Percentiles rank a stretch among this genome's conserved stretches.
These are phyloP conservation scores for Battus philenor DNA, from an alignment of 1,140 invertebrate species.

Conservation along the genomic window DNA sequence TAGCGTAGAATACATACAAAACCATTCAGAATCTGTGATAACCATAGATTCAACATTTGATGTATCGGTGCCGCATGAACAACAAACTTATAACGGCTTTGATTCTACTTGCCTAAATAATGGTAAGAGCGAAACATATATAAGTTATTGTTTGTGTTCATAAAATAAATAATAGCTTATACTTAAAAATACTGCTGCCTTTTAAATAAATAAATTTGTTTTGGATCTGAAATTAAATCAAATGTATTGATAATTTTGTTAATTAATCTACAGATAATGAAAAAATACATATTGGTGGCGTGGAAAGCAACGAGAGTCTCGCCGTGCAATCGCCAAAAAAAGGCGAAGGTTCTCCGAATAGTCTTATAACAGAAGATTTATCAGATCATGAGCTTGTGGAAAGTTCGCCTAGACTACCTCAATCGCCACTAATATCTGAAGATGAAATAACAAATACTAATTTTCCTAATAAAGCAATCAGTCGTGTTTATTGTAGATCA, in stretches of 20 bases:
- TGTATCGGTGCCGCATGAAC: too few relatives aligned
- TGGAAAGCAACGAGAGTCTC: background rate
- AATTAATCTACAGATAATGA: too few relatives aligned
- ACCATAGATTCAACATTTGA: slow-evolving; percentile 35
- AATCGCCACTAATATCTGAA: slow-evolving; percentile 59
- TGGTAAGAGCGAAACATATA: too few relatives aligned
- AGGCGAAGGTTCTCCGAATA: slow-evolving; percentile 26
- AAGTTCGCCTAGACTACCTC: slow-evolving; percentile 14
- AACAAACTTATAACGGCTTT: background rate
- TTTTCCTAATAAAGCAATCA: slow-evolving; percentile 12
- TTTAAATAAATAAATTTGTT: too few relatives aligned
- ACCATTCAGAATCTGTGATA: slow-evolving; percentile 31
- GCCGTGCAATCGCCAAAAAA: slow-evolving; percentile 20
- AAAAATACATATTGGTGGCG: too few relatives aligned
- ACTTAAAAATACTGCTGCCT: too few relatives aligned
- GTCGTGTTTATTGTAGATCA: slow-evolving; percentile 24
- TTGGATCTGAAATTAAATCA: too few relatives aligned
- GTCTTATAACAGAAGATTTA: slow-evolving; percentile 60
- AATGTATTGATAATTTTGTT: too few relatives aligned
- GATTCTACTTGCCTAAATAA: too few relatives aligned
- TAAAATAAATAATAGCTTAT: too few relatives aligned
- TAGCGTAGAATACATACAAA: slow-evolving; percentile 52
- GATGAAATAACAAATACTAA: slow-evolving; percentile 47
- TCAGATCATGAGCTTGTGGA: slow-evolving; percentile 31
- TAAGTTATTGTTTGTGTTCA: too few relatives aligned